These are phyloP conservation scores for Periparus ater DNA, from an alignment of 2,797 vertebrate species.

Conservation along the genomic window DNA sequence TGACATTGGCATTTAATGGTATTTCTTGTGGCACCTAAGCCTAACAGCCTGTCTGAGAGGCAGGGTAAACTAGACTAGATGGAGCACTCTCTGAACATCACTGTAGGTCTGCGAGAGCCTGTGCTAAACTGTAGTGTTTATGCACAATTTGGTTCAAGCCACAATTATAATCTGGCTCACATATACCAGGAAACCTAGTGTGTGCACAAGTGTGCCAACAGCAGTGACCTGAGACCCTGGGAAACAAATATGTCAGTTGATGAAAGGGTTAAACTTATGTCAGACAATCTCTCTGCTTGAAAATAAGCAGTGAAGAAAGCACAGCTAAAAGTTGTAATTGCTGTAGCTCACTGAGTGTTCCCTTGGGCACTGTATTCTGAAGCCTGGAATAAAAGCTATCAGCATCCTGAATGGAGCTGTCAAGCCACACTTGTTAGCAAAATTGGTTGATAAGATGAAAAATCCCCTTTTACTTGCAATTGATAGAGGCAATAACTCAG, in stretches of 20 bases:
- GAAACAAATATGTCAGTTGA: background rate
- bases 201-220: background rate
- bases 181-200: background rate
- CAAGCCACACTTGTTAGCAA: constrained; percentile 41
- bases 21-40: background rate
- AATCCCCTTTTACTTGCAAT: constrained; percentile 26
- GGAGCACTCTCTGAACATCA: background rate
- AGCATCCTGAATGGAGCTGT: constrained; percentile 47
- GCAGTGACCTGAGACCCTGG: background rate
- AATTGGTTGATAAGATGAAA: constrained; percentile 48
- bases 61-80: background rate
- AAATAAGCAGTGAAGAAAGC: background rate
- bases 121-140: background rate
- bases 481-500: constrained; percentile 40
- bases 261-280: background rate
- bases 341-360: constrained; percentile 3
- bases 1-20: background rate
- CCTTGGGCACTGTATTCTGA: constrained; percentile 17
- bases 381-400: constrained; percentile 36
- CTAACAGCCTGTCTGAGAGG: background rate
- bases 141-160: background rate
- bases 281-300: background rate
- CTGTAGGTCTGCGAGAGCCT: background rate
- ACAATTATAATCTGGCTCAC: background rate
- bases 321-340: constrained; percentile 35